Percentiles rank a stretch among this genome's conserved stretches.
Evolutionary conservation across 2,888 invertebrate genomes (phyloP).

Genomic region (Alloscopus bannaensis): DNA sequence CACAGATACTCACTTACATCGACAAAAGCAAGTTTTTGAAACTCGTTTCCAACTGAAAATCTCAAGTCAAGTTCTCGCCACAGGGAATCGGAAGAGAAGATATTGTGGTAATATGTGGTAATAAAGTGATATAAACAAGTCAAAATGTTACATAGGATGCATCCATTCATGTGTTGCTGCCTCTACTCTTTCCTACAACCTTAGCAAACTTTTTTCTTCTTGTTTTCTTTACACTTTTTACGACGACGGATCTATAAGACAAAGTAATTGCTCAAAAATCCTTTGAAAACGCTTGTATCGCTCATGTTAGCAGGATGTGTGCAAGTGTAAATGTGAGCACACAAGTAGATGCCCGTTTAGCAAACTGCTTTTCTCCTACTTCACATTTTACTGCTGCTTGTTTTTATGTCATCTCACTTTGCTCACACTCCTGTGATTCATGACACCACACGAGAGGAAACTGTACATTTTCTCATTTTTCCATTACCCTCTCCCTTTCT

Average conservation of each 20-base stretch:
- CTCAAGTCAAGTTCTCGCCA: constrained; percentile 51
- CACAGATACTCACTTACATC: constrained; percentile 17
- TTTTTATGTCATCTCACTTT: constrained; percentile 14
- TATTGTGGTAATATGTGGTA: constrained; percentile 54
- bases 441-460: constrained; percentile 31
- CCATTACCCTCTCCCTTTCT: background rate
- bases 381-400: background rate
- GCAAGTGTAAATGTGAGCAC: too few species aligned
- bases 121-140: constrained; percentile 64
- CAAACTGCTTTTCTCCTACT: constrained; percentile 9
- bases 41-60: constrained; percentile 30
- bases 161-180: constrained; percentile 37
- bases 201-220: too few species aligned
- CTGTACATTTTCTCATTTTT: constrained; percentile 5
- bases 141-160: constrained; percentile 58
- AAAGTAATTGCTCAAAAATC: background rate
- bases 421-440: constrained; percentile 22
- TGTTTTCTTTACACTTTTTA: background rate
- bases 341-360: too few species aligned
- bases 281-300: background rate
- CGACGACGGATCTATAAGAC: too few species aligned
- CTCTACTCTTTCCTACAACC: background rate
- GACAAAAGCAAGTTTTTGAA: constrained; percentile 11
- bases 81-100: constrained; percentile 54
- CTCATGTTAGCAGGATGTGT: too few species aligned